Evolutionary conservation across 2,113 vertebrate genomes (phyloP).

Genomic region (Alligator mississippiensis): DNA sequence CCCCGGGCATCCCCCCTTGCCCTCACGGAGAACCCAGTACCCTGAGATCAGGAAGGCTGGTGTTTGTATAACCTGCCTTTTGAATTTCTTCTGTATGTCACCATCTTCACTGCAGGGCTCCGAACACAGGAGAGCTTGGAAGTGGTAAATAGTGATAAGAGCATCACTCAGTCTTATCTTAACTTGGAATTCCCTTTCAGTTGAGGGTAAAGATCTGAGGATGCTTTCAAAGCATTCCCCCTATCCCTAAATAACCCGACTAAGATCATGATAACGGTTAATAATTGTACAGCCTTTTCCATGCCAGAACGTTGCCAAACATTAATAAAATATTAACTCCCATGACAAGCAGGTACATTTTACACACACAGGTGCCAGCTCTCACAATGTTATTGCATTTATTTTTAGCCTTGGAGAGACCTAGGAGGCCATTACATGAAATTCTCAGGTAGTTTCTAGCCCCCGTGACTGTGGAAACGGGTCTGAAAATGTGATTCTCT

Average conservation of each 20-base stretch:
- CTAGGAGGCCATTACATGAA: not conserved
- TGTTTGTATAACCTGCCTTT: not conserved
- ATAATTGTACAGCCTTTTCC: not conserved
- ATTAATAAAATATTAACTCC: not conserved
- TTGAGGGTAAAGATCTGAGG: not conserved
- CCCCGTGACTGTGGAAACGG: not conserved
- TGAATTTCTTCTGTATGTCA: not conserved
- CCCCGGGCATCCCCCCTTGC: not conserved
- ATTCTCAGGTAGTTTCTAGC: not conserved
- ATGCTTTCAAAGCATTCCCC: not conserved
- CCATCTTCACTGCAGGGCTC: not conserved
- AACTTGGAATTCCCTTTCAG: not conserved
- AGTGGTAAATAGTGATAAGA: not conserved
- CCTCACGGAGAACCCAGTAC: not conserved
- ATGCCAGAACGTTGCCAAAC: not conserved
- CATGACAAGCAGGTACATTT: not conserved
- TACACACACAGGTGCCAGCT: not conserved
- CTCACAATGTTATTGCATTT: not conserved
- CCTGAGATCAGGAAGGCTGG: not conserved
- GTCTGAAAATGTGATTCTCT: not conserved
- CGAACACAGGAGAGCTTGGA: not conserved
- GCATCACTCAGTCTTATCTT: not conserved
- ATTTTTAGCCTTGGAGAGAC: not conserved
- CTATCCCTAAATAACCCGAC: not conserved
- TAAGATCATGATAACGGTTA: not conserved